Base-by-base conservation (phyloP, 2,888 invertebrate genomes). In the Druceiella hillmani region DNA sequence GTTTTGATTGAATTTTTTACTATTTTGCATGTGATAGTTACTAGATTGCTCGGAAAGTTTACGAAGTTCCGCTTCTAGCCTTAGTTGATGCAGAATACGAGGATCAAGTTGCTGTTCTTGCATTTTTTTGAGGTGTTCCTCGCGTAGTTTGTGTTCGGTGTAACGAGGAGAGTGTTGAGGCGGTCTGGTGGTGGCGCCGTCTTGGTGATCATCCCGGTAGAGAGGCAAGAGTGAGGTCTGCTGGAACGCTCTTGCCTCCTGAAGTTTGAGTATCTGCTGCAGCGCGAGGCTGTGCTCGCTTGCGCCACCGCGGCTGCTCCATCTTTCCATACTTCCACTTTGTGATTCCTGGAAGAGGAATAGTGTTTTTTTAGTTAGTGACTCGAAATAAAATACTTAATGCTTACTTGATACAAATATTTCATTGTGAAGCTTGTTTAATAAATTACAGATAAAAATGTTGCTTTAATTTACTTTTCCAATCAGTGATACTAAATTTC, bases 201-300 rank as follows among this genome's bases (percentile, higher is more conserved):
- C 16, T 54, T 43, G 52, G 43, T 66, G 61, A 52, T 66, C 63
- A 54, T 68, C 62, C 54, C 66, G 65, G 62, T 68, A 65, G 46
- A 71, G 57, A 2, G 68, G 66, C 30, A 76, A 52, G 60, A 71
- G 57, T 59, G 75, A 62, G 59, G 75, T 65, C 71, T 80, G 67
- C 59, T 69, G 66, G 9, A 67, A 57, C 52, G 87, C 84, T 61
- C 89, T 80, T 44, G 91, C 92, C 73, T 90, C 90, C 56, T 87
- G 87, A 55, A 91, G 87, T 54, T 90, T 79, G 54, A 92, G 80
- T 63, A 93, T 92, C 69, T 93, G 91, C 63, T 91, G 90, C 50
- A 93, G 76, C 51, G 92, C 89, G 68, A 91, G 76, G 59, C 86
- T 87, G 73, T 93, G 91, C 68, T 93, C 92, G 61, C 91, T 87